Conservation (phyloP, 2,797 vertebrate genomes). For the Notamacropus eugenii region DNA sequence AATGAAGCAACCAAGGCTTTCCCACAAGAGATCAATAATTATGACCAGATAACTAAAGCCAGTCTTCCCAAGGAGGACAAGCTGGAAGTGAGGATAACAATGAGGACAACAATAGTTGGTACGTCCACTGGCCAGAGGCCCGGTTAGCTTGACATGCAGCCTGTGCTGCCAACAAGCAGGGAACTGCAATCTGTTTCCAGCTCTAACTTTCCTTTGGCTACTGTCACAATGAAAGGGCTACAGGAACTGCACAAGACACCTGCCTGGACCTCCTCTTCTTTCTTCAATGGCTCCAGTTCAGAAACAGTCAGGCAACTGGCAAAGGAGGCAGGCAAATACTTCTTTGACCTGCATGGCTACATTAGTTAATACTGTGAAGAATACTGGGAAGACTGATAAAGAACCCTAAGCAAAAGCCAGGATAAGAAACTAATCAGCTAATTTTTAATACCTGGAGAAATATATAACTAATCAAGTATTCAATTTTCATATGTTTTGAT, state of each 20-base stretch:
- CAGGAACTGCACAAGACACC: not conserved
- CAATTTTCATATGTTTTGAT: not conserved
- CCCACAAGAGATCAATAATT: not conserved
- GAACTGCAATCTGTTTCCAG: not conserved
- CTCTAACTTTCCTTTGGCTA: not conserved
- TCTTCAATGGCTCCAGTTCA: constrained; percentile 8
- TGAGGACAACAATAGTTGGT: not conserved
- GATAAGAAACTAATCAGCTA: not conserved
- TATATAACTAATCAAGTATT: not conserved
- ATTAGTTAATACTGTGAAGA: not conserved
- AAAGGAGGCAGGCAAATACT: not conserved
- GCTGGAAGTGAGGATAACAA: not conserved
- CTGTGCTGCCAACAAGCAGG: not conserved
- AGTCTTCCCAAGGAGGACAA: not conserved
- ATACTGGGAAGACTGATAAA: not conserved
- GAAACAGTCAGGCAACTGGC: not conserved
- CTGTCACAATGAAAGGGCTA: not conserved
- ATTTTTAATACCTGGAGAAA: not conserved
- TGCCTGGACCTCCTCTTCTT: constrained; percentile 4
- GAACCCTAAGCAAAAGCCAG: not conserved
- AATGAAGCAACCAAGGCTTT: not conserved
- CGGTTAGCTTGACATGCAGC: not conserved
- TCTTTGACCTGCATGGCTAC: not conserved
- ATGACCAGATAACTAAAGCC: not conserved
- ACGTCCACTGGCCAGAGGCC: not conserved